A percentile compares a stretch with the other conserved stretches of the same genome.
These are phyloP conservation scores for Dryas iulia DNA, from an alignment of 1,140 invertebrate species.

Conservation along the genomic window DNA sequence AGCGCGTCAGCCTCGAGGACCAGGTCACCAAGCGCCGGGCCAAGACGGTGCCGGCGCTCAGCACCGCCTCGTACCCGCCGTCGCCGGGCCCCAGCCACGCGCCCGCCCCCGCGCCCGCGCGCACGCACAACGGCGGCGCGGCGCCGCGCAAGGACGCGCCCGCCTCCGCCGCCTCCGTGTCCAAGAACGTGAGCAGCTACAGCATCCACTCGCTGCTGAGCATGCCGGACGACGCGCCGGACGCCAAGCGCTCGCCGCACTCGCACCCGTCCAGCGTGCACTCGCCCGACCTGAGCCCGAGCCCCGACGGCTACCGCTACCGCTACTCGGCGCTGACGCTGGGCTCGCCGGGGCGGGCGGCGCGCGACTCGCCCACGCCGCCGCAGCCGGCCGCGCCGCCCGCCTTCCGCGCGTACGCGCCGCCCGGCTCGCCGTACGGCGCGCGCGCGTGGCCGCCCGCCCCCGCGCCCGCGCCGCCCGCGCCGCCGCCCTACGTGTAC, in stretches of 20 bases:
- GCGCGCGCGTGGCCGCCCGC: conserved; percentile 25
- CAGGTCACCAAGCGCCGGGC: conserved; percentile 71
- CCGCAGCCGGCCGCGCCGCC: conserved; percentile 44
- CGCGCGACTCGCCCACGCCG: conserved; percentile 46
- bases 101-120: conserved; percentile 32
- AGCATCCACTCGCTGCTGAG: conserved; percentile 89
- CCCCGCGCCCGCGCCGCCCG: conserved; percentile 24
- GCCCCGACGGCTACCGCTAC: conserved; percentile 63
- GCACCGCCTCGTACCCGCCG: conserved; percentile 65
- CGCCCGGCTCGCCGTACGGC: conserved; percentile 36
- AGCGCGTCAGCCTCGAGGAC: conserved; percentile 87
- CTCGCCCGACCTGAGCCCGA: conserved; percentile 70
- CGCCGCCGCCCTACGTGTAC: conserved; percentile 38
- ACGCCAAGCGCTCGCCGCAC: conserved; percentile 59
- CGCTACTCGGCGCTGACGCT: conserved; percentile 50
- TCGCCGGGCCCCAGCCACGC: conserved; percentile 61
- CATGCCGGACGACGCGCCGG: conserved; percentile 69
- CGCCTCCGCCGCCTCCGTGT: too few species aligned
- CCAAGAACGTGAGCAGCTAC: conserved; percentile 85
- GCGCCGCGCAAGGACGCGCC: conserved; percentile 47
- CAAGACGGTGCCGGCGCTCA: conserved; percentile 70
- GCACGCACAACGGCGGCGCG: conserved; percentile 48
- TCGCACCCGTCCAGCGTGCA: conserved; percentile 57
- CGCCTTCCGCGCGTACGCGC: conserved; percentile 35
- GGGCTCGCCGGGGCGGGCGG: conserved; percentile 45